Evolutionary conservation across 2,113 vertebrate species (phyloP).

Genomic region (Andinoacara biseriatus): DNA sequence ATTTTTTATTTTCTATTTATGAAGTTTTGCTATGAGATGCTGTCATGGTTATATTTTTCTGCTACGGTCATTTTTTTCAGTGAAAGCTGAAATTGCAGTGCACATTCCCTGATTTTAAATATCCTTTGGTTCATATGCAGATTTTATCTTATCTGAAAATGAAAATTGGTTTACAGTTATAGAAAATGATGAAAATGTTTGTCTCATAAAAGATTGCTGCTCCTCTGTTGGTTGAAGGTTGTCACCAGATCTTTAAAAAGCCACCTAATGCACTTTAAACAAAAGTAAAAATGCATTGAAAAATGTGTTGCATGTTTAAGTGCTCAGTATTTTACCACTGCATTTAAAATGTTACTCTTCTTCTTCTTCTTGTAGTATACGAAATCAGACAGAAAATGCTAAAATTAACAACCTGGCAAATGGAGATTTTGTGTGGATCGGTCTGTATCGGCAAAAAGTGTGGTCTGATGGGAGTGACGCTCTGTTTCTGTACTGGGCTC

Average conservation of each 20-base stretch:
- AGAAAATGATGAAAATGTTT: not conserved
- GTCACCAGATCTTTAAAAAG: not conserved
- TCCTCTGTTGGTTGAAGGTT: not conserved
- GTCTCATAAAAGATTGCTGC: not conserved
- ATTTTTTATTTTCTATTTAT: not conserved
- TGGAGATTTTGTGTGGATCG: slow-evolving; percentile 1
- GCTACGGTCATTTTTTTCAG: not conserved
- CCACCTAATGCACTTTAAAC: no score
- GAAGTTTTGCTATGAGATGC: not conserved
- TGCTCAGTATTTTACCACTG: no score
- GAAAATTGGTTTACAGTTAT: not conserved
- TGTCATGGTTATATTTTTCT: not conserved
- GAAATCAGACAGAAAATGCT: slow-evolving; percentile 28
- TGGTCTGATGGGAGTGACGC: slow-evolving; percentile 56
- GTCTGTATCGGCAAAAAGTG: slow-evolving; percentile 6
- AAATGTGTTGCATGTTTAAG: no score
- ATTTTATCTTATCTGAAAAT: not conserved
- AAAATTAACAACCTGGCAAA: not conserved
- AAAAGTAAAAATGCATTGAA: not conserved
- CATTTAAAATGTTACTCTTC: not conserved
- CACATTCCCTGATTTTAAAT: not conserved
- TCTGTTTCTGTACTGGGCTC: slow-evolving; percentile 29
- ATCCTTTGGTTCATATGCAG: no score
- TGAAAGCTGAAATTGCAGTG: not conserved
- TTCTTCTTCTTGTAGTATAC: slow-evolving; percentile 21